phyloP scores from a whole-genome alignment of 2,888 invertebrate genomes.

The Crossocerus cetratus region DNA sequence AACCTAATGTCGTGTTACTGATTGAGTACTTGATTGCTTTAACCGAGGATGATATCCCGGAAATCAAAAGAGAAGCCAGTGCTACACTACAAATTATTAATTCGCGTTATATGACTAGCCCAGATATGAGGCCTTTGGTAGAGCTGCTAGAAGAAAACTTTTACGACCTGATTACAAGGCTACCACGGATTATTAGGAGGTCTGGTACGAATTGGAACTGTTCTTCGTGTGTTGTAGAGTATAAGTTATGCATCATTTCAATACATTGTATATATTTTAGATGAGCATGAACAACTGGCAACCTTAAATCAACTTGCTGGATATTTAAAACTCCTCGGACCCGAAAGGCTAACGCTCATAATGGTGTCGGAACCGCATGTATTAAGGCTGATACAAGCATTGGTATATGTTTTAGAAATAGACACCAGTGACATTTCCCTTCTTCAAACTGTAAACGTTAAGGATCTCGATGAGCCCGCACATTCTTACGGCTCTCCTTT shows the following conservation, averaged over 20 bases:
- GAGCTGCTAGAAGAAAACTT: constrained; percentile 82
- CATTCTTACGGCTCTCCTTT: constrained; percentile 74
- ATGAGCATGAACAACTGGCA: constrained; percentile 81
- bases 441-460: constrained; percentile 78
- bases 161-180: constrained; percentile 79
- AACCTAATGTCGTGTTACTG: constrained; percentile 80
- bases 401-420: constrained; percentile 79
- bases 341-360: constrained; percentile 79
- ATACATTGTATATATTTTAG: constrained; percentile 68
- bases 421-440: constrained; percentile 78
- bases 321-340: constrained; percentile 81
- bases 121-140: constrained; percentile 75
- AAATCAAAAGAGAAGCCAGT: constrained; percentile 78
- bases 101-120: constrained; percentile 71
- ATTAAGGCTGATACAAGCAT: constrained; percentile 79
- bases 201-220: constrained; percentile 60
- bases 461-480: constrained; percentile 75
- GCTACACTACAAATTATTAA: constrained; percentile 74
- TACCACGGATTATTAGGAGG: constrained; percentile 83
- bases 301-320: constrained; percentile 83
- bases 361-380: constrained; percentile 80
- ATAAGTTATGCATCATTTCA: background rate
- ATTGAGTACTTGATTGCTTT: constrained; percentile 84
- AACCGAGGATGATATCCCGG: constrained; percentile 81
- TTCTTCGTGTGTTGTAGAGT: constrained; percentile 7